A percentile compares a stretch with the other conserved stretches of the same genome.
Conservation (phyloP, 2,797 vertebrate genomes). For the Myotis myotis region DNA sequence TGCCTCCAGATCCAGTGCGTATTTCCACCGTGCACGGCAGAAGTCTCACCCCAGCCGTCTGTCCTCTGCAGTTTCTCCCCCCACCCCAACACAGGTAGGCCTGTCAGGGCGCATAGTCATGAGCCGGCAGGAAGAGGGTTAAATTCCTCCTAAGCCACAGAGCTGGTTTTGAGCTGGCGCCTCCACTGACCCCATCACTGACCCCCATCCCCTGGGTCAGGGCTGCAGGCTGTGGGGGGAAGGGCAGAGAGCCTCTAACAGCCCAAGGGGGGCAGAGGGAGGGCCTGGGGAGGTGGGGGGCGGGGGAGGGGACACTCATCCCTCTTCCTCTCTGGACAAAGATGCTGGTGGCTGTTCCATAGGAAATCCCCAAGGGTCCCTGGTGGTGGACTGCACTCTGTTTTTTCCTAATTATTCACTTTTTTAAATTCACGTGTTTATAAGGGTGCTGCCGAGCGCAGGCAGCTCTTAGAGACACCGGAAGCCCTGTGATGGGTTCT, state of each 20-base stretch:
- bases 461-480: background rate
- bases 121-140: constrained; percentile 59
- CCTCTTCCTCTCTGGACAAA: constrained; percentile 12
- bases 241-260: background rate
- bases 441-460: background rate
- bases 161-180: constrained; percentile 40
- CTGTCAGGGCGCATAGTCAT: background rate
- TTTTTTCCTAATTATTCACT: background rate
- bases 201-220: constrained; percentile 61
- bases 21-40: rapidly evolving
- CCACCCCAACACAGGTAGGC: background rate
- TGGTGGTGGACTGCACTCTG: background rate
- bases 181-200: constrained; percentile 57
- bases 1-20: background rate
- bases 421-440: background rate
- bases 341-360: background rate
- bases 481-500: background rate
- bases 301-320: background rate
- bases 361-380: background rate
- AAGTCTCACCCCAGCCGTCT: background rate
- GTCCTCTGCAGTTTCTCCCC: too few species aligned
- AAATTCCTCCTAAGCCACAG: constrained; percentile 39
- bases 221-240: constrained; percentile 55
- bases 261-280: background rate
- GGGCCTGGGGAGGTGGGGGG: background rate